Conservation (phyloP, 2,797 vertebrate genomes). For the Chelon labrosus region DNA sequence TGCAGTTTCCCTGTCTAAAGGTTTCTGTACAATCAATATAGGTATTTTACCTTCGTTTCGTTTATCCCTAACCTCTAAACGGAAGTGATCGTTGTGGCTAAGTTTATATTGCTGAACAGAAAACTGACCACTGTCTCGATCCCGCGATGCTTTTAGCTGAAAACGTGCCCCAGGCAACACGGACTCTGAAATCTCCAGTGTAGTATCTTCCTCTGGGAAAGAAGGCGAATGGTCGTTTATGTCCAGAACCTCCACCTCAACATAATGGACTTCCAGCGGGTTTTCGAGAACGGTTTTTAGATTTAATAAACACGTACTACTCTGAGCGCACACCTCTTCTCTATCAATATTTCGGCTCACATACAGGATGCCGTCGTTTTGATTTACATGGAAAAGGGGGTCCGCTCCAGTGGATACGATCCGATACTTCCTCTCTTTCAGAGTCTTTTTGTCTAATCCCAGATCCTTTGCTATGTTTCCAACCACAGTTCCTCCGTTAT, state of each 20-base stretch:
- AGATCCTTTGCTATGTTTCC: constrained; percentile 84
- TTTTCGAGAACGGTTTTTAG: constrained; percentile 69
- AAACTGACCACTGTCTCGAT: constrained; percentile 68
- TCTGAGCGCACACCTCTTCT: constrained; percentile 78
- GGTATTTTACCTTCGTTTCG: constrained; percentile 72
- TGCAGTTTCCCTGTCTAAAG: constrained; percentile 55
- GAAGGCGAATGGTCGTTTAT: constrained; percentile 69
- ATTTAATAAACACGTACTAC: constrained; percentile 71
- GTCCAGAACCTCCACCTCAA: constrained; percentile 58
- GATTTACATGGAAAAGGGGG: constrained; percentile 63
- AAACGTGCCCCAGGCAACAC: constrained; percentile 60
- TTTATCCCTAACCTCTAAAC: constrained; percentile 68
- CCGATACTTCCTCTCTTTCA: constrained; percentile 78
- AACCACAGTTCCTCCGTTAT: constrained; percentile 78
- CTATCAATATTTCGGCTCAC: constrained; percentile 77
- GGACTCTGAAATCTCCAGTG: constrained; percentile 70
- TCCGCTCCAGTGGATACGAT: constrained; percentile 69
- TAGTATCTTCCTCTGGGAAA: constrained; percentile 59
- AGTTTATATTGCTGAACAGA: constrained; percentile 72
- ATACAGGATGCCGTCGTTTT: constrained; percentile 77
- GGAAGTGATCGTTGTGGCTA: constrained; percentile 67
- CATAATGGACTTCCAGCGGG: constrained; percentile 68
- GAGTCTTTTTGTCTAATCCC: constrained; percentile 70
- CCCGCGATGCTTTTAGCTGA: constrained; percentile 58
- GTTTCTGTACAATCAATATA: constrained; percentile 59